phyloP scores from a whole-genome alignment of 1,140 invertebrate genomes.

The Sogatella furcifera region DNA sequence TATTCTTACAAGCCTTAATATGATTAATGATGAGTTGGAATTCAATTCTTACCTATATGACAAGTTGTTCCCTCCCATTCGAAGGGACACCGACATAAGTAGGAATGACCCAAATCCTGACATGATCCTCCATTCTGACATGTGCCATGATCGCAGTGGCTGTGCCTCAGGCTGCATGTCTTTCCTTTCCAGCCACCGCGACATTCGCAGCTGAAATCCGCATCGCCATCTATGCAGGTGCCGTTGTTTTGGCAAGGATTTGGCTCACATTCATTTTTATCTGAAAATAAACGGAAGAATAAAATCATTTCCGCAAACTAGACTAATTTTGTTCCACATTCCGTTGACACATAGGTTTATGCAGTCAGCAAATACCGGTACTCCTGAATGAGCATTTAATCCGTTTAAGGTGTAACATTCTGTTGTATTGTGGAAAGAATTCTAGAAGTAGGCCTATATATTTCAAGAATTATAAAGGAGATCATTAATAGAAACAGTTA shows the following conservation, averaged over 20 bases:
- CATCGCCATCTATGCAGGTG: constrained; percentile 60
- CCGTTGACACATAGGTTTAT: no score
- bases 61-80: constrained; percentile 59
- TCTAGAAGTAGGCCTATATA: no score
- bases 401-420: no score
- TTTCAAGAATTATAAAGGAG: no score
- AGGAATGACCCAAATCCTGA: constrained; percentile 50
- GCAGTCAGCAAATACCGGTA: no score
- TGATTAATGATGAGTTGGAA: not conserved
- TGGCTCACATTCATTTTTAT: constrained; percentile 69
- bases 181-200: constrained; percentile 69
- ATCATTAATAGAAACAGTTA: no score
- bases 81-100: constrained; percentile 47
- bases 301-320: not conserved
- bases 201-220: constrained; percentile 63
- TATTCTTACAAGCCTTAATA: no score
- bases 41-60: constrained; percentile 40
- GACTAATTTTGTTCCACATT: not conserved
- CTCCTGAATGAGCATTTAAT: no score
- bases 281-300: constrained; percentile 35
- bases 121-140: constrained; percentile 55
- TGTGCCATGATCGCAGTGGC: constrained; percentile 50
- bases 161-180: constrained; percentile 52
- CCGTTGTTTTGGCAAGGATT: constrained; percentile 66
- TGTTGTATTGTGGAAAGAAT: no score